Evolutionary conservation across 2,888 invertebrate species (phyloP).

Genomic region (Chydorus sphaericus): DNA sequence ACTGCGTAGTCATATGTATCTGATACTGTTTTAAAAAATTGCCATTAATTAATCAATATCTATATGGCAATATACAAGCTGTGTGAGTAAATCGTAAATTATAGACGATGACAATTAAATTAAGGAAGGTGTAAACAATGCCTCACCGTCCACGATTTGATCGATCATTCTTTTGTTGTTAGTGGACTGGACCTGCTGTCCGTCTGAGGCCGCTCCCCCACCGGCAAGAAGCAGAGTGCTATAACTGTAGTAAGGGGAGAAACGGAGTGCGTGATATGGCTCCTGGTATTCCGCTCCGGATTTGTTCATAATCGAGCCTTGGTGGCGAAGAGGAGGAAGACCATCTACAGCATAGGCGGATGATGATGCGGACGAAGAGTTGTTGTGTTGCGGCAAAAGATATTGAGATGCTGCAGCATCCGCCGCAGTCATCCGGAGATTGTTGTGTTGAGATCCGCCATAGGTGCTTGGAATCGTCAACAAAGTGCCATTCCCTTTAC

Average conservation of each 20-base stretch:
- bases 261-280: conserved; percentile 59
- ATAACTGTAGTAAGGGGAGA: conserved; percentile 60
- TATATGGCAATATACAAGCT: no score
- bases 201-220: no score
- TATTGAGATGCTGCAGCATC: conserved; percentile 1
- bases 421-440: not conserved
- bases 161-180: no score
- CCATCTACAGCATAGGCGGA: no score
- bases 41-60: conserved; percentile 2
- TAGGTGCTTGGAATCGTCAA: no score
- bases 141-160: no score
- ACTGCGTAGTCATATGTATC: conserved; percentile 55
- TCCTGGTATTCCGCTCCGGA: conserved; percentile 57
- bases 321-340: not conserved
- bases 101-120: no score
- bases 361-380: no score
- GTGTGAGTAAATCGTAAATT: no score
- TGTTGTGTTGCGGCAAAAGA: not conserved
- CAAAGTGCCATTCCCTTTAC: not conserved
- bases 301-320: not conserved
- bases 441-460: no score
- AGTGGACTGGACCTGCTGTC: no score
- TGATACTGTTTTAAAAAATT: not conserved
- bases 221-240: conserved; percentile 47
- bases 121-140: no score